These are phyloP conservation scores for Enteromius viviparus DNA, from an alignment of 2,797 vertebrate genomes.

Conservation along the genomic window DNA sequence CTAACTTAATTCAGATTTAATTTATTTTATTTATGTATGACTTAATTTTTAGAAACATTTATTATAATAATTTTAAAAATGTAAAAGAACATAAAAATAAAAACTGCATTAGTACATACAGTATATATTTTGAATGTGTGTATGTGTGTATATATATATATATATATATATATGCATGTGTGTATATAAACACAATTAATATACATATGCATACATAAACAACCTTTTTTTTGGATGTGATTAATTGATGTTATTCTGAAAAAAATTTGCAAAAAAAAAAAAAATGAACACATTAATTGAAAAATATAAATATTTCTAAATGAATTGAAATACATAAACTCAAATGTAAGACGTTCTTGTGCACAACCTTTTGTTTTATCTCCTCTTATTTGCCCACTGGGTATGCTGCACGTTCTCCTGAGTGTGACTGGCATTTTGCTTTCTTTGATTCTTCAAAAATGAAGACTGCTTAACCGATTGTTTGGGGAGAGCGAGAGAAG, in stretches of 20 bases:
- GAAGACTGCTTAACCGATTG: conserved; percentile 75
- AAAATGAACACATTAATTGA: neutral
- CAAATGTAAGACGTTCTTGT: neutral
- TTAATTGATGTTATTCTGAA: too few species aligned
- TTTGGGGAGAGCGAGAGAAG: conserved; percentile 49
- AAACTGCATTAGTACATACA: too few species aligned
- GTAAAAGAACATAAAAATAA: neutral
- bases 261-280: too few species aligned
- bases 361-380: conserved; percentile 42
- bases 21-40: neutral
- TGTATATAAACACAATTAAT: too few species aligned
- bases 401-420: conserved; percentile 41
- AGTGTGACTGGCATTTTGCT: conserved; percentile 74
- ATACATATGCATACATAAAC: too few species aligned
- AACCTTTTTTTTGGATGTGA: too few species aligned
- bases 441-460: conserved; percentile 73
- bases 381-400: conserved; percentile 57
- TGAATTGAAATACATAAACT: neutral
- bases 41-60: neutral
- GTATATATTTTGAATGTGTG: too few species aligned
- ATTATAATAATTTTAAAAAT: neutral
- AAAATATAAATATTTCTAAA: neutral
- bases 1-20: neutral
- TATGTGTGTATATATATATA: too few species aligned
- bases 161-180: too few species aligned